Evolutionary conservation across 2,113 vertebrate genomes (phyloP).

Genomic region (Myrmecophaga tridactyla): DNA sequence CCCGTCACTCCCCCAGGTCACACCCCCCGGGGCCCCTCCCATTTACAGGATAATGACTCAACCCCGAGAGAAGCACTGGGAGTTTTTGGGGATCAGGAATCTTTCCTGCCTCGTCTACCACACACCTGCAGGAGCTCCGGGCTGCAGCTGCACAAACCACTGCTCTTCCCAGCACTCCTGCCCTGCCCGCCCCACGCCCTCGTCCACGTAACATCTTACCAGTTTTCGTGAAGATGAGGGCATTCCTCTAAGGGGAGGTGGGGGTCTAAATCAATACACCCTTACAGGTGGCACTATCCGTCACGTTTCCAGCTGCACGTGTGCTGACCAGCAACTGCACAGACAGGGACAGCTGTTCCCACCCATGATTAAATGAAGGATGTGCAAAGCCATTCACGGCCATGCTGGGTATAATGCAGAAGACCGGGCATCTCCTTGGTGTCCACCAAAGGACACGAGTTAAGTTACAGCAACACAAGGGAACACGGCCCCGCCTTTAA

Average conservation of each 20-base stretch:
- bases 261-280: accelerated
- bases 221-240: neutral
- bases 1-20: neutral
- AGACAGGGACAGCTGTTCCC: accelerated
- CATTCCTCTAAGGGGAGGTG: accelerated
- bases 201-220: neutral
- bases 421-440: neutral
- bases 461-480: accelerated
- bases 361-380: accelerated
- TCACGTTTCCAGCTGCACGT: accelerated
- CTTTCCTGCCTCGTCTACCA: neutral
- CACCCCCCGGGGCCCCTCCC: neutral
- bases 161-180: neutral
- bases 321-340: accelerated
- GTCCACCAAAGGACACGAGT: accelerated
- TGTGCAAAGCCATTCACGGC: neutral
- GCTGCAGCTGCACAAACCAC: neutral
- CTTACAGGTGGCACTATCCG: accelerated
- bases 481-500: neutral
- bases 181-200: neutral
- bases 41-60: neutral
- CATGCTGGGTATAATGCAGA: neutral
- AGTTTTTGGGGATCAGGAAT: neutral
- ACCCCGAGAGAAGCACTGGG: neutral
- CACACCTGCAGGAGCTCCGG: neutral